Conservation (phyloP, 2,113 vertebrate species). For the Lichenostomus cassidix region DNA sequence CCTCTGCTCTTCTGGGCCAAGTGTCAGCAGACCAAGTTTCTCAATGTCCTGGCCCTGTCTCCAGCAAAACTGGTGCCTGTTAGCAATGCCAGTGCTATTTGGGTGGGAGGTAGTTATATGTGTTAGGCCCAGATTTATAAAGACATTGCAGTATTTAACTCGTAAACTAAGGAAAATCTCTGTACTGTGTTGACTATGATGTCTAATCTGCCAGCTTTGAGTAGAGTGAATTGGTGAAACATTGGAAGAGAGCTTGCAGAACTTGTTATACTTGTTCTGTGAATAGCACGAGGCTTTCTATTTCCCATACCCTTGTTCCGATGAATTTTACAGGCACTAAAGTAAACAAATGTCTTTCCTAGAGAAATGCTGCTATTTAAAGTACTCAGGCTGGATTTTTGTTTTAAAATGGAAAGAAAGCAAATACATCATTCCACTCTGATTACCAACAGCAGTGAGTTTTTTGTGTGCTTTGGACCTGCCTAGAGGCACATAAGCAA, state of each 20-base stretch:
- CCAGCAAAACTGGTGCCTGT: not conserved
- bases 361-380: constrained; percentile 20
- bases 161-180: not conserved
- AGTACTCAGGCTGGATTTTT: not conserved
- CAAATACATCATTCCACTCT: not conserved
- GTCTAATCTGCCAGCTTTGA: not conserved
- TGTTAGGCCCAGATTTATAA: not conserved
- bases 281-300: not conserved
- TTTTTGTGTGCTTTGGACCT: not conserved
- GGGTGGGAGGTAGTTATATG: not conserved
- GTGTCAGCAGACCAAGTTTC: not conserved
- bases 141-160: not conserved
- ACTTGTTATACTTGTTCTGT: constrained; percentile 46
- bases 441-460: not conserved
- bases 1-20: not conserved
- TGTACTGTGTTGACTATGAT: not conserved
- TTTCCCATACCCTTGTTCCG: not conserved
- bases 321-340: not conserved
- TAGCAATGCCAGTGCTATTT: not conserved
- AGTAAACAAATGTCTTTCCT: constrained; percentile 47
- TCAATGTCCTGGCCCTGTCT: not conserved
- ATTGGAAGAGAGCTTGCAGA: constrained; percentile 1
- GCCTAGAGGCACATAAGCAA: not conserved
- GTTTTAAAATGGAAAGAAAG: not conserved
- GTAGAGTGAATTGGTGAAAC: constrained; percentile 9